Conservation (phyloP, 2,888 invertebrate species). For the Pyrochroa serraticornis region DNA sequence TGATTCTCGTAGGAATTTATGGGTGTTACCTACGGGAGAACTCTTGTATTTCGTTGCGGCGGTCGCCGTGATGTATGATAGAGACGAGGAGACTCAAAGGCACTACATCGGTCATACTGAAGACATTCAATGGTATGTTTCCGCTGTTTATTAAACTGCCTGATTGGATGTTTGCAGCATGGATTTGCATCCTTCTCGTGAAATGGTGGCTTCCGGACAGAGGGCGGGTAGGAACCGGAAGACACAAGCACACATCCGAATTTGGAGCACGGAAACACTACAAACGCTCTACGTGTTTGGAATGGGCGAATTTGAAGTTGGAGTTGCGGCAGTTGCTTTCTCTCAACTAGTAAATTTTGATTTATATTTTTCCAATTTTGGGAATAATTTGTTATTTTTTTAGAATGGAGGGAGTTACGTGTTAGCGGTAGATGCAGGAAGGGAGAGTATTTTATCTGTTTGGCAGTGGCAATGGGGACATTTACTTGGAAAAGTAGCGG, state of each 20-base stretch:
- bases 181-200: constrained; percentile 86
- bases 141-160: background rate
- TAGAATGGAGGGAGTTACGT: constrained; percentile 92
- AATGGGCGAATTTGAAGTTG: constrained; percentile 87
- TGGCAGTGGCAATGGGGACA: constrained; percentile 97
- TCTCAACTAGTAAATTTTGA: constrained; percentile 74
- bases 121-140: constrained; percentile 84
- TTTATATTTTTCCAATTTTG: background rate
- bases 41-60: constrained; percentile 92
- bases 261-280: constrained; percentile 90
- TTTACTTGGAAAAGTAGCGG: constrained; percentile 91
- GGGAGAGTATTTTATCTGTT: constrained; percentile 88
- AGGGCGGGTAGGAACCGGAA: constrained; percentile 82
- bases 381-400: constrained; percentile 36
- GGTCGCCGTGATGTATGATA: constrained; percentile 86
- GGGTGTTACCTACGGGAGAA: constrained; percentile 93
- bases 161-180: constrained; percentile 63
- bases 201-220: constrained; percentile 90
- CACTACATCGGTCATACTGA: constrained; percentile 93
- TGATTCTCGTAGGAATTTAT: constrained; percentile 87
- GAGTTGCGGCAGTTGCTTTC: constrained; percentile 87
- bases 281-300: constrained; percentile 90
- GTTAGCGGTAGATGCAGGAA: constrained; percentile 85
- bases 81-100: constrained; percentile 84
- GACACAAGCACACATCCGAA: constrained; percentile 86